phyloP scores from a whole-genome alignment of 2,888 invertebrate species.

The Leistus spinibarbis region DNA sequence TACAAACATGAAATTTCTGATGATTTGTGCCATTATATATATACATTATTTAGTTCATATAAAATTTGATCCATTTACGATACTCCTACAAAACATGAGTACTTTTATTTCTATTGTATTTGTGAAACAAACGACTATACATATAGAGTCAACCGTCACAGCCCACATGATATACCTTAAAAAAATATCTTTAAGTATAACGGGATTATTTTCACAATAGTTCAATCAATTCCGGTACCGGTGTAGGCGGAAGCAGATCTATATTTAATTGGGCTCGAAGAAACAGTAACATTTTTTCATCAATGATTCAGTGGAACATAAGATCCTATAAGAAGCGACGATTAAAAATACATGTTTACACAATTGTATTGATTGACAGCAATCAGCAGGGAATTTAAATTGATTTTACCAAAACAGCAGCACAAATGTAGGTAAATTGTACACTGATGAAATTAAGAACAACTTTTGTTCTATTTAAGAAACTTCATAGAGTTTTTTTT shows the following conservation, averaged over 20 bases:
- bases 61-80: background rate
- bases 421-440: too few species aligned
- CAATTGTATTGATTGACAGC: background rate
- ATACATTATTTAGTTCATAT: too few species aligned
- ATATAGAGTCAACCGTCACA: constrained; percentile 8
- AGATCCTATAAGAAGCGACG: background rate
- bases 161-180: constrained; percentile 18
- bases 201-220: constrained; percentile 4
- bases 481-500: background rate
- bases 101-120: background rate
- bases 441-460: too few species aligned
- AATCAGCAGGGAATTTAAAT: background rate
- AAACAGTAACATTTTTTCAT: background rate
- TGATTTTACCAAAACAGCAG: too few species aligned
- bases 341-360: too few species aligned
- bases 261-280: background rate
- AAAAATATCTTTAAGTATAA: constrained; percentile 21
- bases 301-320: background rate
- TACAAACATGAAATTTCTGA: too few species aligned
- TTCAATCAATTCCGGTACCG: background rate
- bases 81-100: background rate
- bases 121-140: background rate
- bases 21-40: too few species aligned
- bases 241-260: background rate
- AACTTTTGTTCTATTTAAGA: background rate